Base-by-base conservation (phyloP, 92 coral and sea anemone genomes). In the Paragorgia papillata region DNA sequence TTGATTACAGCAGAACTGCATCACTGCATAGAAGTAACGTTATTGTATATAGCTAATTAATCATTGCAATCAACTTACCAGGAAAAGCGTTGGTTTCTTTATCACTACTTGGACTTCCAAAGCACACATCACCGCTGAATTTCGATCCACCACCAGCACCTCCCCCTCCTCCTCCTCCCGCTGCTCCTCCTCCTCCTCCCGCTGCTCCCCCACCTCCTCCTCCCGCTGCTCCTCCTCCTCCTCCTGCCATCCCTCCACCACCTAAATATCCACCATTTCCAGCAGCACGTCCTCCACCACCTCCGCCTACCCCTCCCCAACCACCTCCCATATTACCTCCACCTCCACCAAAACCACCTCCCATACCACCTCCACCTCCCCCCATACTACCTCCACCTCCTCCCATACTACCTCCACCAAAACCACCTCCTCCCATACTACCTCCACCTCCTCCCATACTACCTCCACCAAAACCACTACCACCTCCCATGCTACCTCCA, bases 1-100 rank as follows among this genome's bases (percentile, higher is more conserved):
- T n/a, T n/a, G n/a, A n/a, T n/a, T n/a, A n/a, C n/a, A n/a, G n/a
- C n/a, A n/a, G n/a, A n/a, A n/a, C n/a, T n/a, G n/a, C n/a, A n/a
- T n/a, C n/a, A n/a, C n/a, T n/a, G n/a, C n/a, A n/a, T n/a, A n/a
- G n/a, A n/a, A n/a, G n/a, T n/a, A n/a, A n/a, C n/a, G n/a, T n/a
- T 46, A 7, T 6, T 46, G 12, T 46, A 6, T 2, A 46, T 46
- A 2, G 2, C n/a, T 46, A 46, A 46, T 46, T 7, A 46, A 46
- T 46, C 53, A 46, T 6, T 2, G n/a, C 53, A 46, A 2, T 15
- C n/a, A 15, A 33, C 44, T 63, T 31, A 69, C 76, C 76, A 18
- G 78, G 78, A 71, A 71, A 71, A 9, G 64, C 78, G 57, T 71
- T 24, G 10, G 39, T 58, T n/a, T 71, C 78, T 34, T 71, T 71